Conservation (phyloP, 2,113 vertebrate genomes). For the Colistium nudipinnis region DNA sequence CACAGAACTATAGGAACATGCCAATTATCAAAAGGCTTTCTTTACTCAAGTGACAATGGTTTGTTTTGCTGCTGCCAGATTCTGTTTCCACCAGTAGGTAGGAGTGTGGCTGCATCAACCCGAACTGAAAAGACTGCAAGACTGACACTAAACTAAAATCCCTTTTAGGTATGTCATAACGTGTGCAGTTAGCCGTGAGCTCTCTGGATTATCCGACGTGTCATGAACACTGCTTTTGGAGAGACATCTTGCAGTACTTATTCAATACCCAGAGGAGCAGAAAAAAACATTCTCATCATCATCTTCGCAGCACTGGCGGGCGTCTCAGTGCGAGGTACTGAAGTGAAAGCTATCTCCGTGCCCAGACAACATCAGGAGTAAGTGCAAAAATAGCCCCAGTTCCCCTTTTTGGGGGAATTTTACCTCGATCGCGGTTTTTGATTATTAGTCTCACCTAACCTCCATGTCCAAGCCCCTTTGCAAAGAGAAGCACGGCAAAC, state of each 20-base stretch:
- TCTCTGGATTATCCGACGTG: background rate
- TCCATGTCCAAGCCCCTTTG: slow-evolving; percentile 7
- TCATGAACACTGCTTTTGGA: slow-evolving; percentile 7
- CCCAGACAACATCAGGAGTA: background rate
- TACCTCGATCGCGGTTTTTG: background rate
- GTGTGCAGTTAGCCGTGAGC: too few relatives aligned
- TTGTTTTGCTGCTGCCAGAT: background rate
- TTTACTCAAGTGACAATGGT: background rate
- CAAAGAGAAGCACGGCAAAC: slow-evolving; percentile 10
- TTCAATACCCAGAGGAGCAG: background rate
- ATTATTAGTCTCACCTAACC: slow-evolving; percentile 12
- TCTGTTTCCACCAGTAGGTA: background rate
- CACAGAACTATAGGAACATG: too few relatives aligned
- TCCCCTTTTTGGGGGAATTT: slow-evolving; percentile 26
- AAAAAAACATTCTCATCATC: slow-evolving; percentile 3
- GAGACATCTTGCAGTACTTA: background rate
- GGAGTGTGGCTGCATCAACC: background rate
- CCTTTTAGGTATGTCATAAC: too few relatives aligned
- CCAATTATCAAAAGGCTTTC: background rate
- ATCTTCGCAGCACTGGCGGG: background rate
- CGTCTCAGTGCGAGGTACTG: background rate
- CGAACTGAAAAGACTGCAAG: too few relatives aligned
- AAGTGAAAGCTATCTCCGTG: slow-evolving; percentile 1
- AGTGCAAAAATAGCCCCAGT: slow-evolving; percentile 12
- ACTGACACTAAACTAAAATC: too few relatives aligned